Evolutionary conservation across 2,888 invertebrate species (phyloP), one percentile per base, ranked within the genome.

Genomic region (Mimachlamys varia): DNA sequence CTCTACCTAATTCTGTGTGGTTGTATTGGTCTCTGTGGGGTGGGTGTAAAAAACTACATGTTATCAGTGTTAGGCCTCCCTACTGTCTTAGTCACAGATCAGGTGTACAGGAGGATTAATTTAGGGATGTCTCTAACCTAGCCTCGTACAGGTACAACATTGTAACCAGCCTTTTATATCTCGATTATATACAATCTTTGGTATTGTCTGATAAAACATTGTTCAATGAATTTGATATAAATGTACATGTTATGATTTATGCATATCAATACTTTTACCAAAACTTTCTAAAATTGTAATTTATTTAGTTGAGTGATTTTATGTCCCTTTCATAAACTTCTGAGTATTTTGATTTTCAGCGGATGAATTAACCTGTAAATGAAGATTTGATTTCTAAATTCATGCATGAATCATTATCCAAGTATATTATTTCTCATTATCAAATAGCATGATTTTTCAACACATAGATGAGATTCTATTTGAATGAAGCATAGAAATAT

Each of bases 41-140:
- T 76, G 76, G 17, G 33, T 33, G 76, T 76, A 76, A 76, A 76
- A 76, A 53, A 76, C n/a, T 76, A 76, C 33, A 76, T 76, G 27
- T 76, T 76, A 76, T 76, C 76, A 76, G 76, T 76, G 33, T 76
- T 76, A 76, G 76, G 2, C 27, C 12, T 15, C 33, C 22, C 76
- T 76, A 13, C 76, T 76, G 76, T 76, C 76, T 76, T 76, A 76
- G 27, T 76, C 33, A 27, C 13, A 22, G 10, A 33, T 7, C 76
- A 76, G 76, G 76, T 76, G 76, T 76, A 33, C 76, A 76, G 12
- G 33, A 12, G 76, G 76, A 76, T 76, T 76, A 76, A 76, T 76
- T 76, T 76, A 76, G 76, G 15, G 76, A 76, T 27, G 76, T 76
- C 7, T 12, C 33, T 33, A 33, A 15, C 13, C 33, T 27, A 76